These are phyloP conservation scores for Fregata magnificens DNA, from an alignment of 2,113 vertebrate genomes.

Conservation along the genomic window DNA sequence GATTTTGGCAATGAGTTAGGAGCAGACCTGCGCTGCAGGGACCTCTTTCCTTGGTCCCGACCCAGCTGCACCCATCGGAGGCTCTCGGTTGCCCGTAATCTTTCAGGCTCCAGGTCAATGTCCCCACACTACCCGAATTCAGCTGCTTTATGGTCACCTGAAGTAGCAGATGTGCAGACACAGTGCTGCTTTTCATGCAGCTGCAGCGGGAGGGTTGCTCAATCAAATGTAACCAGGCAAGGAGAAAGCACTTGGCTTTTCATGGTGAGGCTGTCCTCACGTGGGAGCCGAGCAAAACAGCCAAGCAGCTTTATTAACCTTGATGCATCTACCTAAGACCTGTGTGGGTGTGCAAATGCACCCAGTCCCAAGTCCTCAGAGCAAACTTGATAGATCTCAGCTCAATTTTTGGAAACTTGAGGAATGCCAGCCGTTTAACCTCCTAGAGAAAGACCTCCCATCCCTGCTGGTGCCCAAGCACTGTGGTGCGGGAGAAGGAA, in stretches of 20 bases:
- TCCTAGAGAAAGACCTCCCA: not conserved
- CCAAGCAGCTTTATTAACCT: not conserved
- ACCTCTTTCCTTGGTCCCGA: fast-evolving
- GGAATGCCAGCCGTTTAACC: not conserved
- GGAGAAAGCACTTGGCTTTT: not conserved
- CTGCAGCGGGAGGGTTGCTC: fast-evolving
- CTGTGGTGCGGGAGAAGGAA: not conserved
- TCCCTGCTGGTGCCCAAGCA: not conserved
- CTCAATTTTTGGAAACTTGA: not conserved
- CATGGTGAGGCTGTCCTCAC: fast-evolving
- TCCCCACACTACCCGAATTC: not conserved
- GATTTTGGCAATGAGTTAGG: not conserved
- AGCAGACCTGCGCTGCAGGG: fast-evolving
- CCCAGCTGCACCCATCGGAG: not conserved
- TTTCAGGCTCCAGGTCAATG: not conserved
- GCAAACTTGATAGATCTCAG: not conserved
- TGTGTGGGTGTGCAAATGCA: not conserved
- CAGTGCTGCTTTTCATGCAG: not conserved
- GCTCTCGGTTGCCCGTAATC: not conserved
- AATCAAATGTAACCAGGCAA: not conserved
- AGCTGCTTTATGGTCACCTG: not conserved
- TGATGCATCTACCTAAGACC: fast-evolving
- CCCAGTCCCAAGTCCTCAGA: fast-evolving
- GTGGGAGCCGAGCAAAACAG: not conserved
- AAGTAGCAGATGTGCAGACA: not conserved